Evolutionary conservation across 2,888 invertebrate genomes (phyloP).

Genomic region (Panopea generosa): DNA sequence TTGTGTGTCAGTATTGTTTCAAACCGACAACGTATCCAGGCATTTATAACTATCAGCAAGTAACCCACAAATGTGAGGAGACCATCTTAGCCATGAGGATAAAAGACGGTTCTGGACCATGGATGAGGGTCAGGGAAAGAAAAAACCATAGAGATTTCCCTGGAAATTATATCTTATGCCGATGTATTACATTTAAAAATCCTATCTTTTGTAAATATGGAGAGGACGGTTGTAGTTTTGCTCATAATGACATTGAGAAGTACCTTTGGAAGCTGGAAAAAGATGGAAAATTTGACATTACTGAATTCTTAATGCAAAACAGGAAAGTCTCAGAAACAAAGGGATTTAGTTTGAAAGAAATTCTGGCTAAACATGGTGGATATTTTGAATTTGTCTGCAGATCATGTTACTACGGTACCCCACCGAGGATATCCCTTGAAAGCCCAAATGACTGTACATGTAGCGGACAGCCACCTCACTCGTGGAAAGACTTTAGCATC

Average conservation of each 20-base stretch:
- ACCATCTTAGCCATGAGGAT: constrained; percentile 72
- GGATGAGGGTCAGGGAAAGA: constrained; percentile 77
- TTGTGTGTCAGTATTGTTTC: constrained; percentile 73
- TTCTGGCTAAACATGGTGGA: constrained; percentile 75
- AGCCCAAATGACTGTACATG: constrained; percentile 40
- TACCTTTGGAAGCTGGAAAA: constrained; percentile 81
- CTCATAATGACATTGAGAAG: constrained; percentile 79
- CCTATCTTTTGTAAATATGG: constrained; percentile 70
- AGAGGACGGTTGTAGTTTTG: constrained; percentile 77
- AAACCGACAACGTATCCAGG: constrained; percentile 54
- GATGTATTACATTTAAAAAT: constrained; percentile 64
- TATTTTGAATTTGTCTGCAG: constrained; percentile 79
- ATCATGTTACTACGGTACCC: constrained; percentile 74
- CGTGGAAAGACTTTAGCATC: constrained; percentile 72
- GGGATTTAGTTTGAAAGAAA: constrained; percentile 68
- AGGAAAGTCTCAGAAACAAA: constrained; percentile 46
- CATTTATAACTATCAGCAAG: constrained; percentile 49
- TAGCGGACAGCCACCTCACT: constrained; percentile 67
- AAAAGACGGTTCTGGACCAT: constrained; percentile 45
- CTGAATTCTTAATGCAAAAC: constrained; percentile 79
- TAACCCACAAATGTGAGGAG: constrained; percentile 75
- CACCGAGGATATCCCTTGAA: constrained; percentile 65
- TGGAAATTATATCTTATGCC: constrained; percentile 78
- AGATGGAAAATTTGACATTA: constrained; percentile 76
- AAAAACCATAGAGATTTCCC: constrained; percentile 77